Conservation (phyloP, 1,140 invertebrate genomes). For the Chrysopa pallens region DNA sequence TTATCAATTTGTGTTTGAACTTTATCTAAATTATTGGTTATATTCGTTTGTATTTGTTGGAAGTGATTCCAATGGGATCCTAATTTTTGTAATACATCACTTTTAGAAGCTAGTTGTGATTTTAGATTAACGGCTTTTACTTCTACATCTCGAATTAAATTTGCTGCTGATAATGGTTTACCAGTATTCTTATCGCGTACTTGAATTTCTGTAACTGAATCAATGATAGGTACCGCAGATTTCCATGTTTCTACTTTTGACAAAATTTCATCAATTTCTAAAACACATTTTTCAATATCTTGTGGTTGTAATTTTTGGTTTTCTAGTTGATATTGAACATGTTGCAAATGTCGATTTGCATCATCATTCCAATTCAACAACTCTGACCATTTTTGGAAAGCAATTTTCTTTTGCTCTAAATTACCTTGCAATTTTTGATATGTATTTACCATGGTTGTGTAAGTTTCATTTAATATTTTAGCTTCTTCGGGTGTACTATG, state of each 20-base stretch:
- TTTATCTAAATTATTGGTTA: slow-evolving; percentile 39
- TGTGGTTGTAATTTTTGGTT: slow-evolving; percentile 42
- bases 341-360: slow-evolving; percentile 57
- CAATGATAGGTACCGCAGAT: slow-evolving; percentile 42
- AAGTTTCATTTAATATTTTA: slow-evolving; percentile 50
- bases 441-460: slow-evolving; percentile 49
- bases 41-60: slow-evolving; percentile 40
- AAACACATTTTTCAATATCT: slow-evolving; percentile 41
- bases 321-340: slow-evolving; percentile 61
- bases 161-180: slow-evolving; percentile 45
- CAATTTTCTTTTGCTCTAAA: slow-evolving; percentile 50
- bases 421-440: slow-evolving; percentile 62
- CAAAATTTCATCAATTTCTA: slow-evolving; percentile 45
- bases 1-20: slow-evolving; percentile 31
- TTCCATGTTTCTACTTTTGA: slow-evolving; percentile 50
- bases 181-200: slow-evolving; percentile 47
- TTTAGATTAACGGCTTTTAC: slow-evolving; percentile 42
- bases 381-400: slow-evolving; percentile 68
- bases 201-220: slow-evolving; percentile 33
- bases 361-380: slow-evolving; percentile 66
- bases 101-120: slow-evolving; percentile 39
- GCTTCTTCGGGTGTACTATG: slow-evolving; percentile 51
- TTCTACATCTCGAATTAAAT: slow-evolving; percentile 50
- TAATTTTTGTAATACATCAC: slow-evolving; percentile 46
- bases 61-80: slow-evolving; percentile 49